Conservation (phyloP, 2,888 invertebrate genomes). For the Cephonodes hylas region DNA sequence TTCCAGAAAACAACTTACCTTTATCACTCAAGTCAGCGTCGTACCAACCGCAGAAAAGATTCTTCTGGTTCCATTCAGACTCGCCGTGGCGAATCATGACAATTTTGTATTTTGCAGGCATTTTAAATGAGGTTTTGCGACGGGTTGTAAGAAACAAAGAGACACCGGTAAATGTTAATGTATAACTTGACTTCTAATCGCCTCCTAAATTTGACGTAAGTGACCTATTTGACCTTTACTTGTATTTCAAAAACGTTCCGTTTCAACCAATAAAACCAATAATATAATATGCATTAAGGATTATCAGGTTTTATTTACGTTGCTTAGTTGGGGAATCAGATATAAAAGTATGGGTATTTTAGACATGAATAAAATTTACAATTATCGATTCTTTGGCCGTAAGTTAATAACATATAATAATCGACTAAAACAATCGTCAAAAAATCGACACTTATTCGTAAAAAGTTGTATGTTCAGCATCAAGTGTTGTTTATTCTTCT, state of each 20-base stretch:
- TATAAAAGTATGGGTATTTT: background rate
- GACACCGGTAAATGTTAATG: constrained; percentile 4
- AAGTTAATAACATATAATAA: background rate
- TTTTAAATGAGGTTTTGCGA: constrained; percentile 27
- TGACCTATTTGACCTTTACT: constrained; percentile 59
- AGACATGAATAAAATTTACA: background rate
- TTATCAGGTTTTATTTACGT: too few species aligned
- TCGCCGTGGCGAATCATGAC: constrained; percentile 89
- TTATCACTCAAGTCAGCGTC: constrained; percentile 85
- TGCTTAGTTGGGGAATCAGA: background rate
- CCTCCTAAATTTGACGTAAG: constrained; percentile 41
- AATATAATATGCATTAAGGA: too few species aligned
- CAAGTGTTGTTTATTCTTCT: background rate
- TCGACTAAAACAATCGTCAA: background rate
- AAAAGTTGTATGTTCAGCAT: background rate
- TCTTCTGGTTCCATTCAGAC: constrained; percentile 88
- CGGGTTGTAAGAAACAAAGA: background rate
- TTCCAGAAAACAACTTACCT: constrained; percentile 65
- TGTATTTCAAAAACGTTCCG: background rate
- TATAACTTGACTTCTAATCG: background rate
- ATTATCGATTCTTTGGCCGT: too few species aligned
- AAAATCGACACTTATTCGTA: background rate
- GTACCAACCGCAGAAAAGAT: constrained; percentile 88
- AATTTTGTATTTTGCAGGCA: constrained; percentile 81
- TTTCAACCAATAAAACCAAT: too few species aligned